These are phyloP conservation scores for Aporophyla lueneburgensis DNA, from an alignment of 2,888 invertebrate species.

Conservation along the genomic window DNA sequence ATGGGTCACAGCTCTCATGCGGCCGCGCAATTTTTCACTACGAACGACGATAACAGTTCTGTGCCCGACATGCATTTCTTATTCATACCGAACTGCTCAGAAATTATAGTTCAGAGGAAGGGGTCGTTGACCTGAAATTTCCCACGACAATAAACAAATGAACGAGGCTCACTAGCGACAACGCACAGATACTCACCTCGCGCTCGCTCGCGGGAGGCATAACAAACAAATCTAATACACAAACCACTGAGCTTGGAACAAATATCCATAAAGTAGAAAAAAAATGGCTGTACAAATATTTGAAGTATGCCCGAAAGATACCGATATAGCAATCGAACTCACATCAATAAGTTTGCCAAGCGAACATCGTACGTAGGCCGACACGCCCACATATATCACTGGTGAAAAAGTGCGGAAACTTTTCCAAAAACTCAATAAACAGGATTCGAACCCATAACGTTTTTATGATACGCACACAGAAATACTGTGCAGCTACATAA, in stretches of 20 bases:
- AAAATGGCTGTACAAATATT: constrained; percentile 51
- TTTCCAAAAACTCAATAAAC: constrained; percentile 66
- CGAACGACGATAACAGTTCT: constrained; percentile 37
- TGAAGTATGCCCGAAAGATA: constrained; percentile 41
- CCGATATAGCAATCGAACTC: constrained; percentile 44
- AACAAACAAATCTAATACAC: constrained; percentile 41
- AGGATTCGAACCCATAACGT: constrained; percentile 61
- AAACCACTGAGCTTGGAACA: constrained; percentile 39
- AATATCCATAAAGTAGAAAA: constrained; percentile 38
- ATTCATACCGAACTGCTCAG: constrained; percentile 35
- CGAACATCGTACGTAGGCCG: constrained; percentile 14
- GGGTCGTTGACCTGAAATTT: constrained; percentile 23
- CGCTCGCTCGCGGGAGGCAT: constrained; percentile 13
- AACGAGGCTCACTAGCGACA: constrained; percentile 11
- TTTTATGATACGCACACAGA: constrained; percentile 65
- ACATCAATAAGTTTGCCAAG: constrained; percentile 31
- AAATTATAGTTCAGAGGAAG: constrained; percentile 3
- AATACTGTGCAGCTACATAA: constrained; percentile 74
- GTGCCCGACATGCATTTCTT: constrained; percentile 45
- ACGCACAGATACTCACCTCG: not conserved
- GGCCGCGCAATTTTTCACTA: constrained; percentile 39
- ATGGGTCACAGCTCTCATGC: constrained; percentile 48
- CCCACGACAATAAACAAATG: constrained; percentile 34
- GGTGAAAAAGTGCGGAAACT: constrained; percentile 39
- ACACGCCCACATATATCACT: constrained; percentile 42